Percentiles rank a stretch among this genome's conserved stretches.
phyloP scores from a whole-genome alignment of 2,888 invertebrate genomes.

The Ellobium chinense region DNA sequence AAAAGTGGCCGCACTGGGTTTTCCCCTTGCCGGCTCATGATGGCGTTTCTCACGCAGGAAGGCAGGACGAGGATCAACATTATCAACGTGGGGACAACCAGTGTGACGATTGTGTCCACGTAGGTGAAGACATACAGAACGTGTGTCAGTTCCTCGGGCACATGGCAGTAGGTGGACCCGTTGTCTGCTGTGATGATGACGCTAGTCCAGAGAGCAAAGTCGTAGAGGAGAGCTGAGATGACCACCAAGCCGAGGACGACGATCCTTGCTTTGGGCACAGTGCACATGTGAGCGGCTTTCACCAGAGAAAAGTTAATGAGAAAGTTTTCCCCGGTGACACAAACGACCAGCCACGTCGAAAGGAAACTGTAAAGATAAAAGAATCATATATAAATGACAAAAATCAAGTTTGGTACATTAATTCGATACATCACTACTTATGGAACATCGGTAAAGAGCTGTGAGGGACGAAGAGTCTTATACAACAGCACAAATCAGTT shows the following conservation, averaged over 20 bases:
- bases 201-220: conserved; percentile 52
- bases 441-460: no score
- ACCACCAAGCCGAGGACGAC: conserved; percentile 55
- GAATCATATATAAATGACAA: no score
- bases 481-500: no score
- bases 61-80: conserved; percentile 60
- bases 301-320: conserved; percentile 79
- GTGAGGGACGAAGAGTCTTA: no score
- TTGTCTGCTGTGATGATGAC: conserved; percentile 5
- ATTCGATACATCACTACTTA: no score
- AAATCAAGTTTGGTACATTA: no score
- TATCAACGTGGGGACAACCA: conserved; percentile 60
- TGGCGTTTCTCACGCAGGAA: conserved; percentile 57
- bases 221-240: conserved; percentile 52
- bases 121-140: conserved; percentile 57
- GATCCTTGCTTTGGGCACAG: conserved; percentile 58
- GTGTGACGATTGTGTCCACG: conserved; percentile 59
- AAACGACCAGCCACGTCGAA: conserved; percentile 89
- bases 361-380: conserved; percentile 60
- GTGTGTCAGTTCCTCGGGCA: conserved; percentile 50
- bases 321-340: conserved; percentile 91
- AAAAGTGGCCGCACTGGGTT: conserved; percentile 52
- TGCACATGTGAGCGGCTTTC: conserved; percentile 60
- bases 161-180: conserved; percentile 52
- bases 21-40: conserved; percentile 38